Conservation (phyloP, 2,113 vertebrate species). For the Malurus alboscapulatus region DNA sequence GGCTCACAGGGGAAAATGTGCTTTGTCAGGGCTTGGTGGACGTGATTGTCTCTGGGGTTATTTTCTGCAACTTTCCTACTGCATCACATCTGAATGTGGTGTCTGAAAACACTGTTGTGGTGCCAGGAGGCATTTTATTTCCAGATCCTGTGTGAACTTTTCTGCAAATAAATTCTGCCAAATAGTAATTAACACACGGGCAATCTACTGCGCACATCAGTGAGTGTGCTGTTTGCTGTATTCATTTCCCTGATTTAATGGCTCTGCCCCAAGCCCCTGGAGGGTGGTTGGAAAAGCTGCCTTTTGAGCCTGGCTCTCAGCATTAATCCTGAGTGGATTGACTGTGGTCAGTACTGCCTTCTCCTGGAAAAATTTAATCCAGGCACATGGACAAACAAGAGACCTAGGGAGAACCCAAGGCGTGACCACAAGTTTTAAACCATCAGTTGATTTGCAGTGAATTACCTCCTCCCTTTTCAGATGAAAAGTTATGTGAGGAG, state of each 20-base stretch:
- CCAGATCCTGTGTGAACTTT: conserved; percentile 20
- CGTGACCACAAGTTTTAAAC: rapidly evolving
- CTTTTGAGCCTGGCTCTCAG: neutral
- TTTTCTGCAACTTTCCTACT: neutral
- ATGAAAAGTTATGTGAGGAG: neutral
- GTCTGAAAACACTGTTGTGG: neutral
- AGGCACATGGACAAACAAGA: neutral
- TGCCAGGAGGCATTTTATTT: neutral
- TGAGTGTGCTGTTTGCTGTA: neutral
- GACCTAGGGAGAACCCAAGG: neutral
- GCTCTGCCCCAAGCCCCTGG: neutral
- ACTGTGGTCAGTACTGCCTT: neutral
- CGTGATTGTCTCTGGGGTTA: neutral
- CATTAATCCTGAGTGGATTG: neutral
- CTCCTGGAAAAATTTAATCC: neutral
- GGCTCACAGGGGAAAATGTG: neutral
- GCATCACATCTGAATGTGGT: neutral
- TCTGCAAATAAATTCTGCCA: conserved; percentile 34
- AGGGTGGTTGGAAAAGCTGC: neutral
- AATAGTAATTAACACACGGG: neutral
- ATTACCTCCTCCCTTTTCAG: neutral
- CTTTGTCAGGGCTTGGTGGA: neutral
- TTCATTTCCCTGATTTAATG: neutral
- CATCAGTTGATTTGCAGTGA: neutral
- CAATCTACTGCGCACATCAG: neutral